Evolutionary conservation across 2,113 vertebrate genomes (phyloP).

Genomic region (Platanista minor): DNA sequence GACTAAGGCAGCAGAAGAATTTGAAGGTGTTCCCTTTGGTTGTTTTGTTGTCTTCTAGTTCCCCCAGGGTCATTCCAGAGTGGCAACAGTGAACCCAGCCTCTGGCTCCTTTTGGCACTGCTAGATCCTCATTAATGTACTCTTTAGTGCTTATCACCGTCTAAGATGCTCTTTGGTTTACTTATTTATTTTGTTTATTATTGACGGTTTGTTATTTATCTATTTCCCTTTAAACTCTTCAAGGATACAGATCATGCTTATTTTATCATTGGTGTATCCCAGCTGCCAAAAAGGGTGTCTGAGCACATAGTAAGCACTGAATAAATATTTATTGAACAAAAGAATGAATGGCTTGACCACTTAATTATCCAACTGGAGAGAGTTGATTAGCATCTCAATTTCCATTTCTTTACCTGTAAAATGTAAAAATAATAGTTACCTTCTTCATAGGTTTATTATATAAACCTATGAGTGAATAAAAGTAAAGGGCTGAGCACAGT

Average conservation of each 20-base stretch:
- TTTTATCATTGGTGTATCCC: background rate
- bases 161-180: background rate
- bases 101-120: background rate
- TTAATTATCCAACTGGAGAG: background rate
- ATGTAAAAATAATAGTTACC: background rate
- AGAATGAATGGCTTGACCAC: background rate
- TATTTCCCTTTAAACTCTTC: background rate
- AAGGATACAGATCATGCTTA: background rate
- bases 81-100: background rate
- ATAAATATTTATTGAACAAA: background rate
- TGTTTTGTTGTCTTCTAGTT: background rate
- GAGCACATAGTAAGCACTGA: background rate
- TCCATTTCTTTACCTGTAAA: background rate
- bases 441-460: background rate
- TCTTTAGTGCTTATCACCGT: background rate
- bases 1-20: background rate
- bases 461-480: background rate
- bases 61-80: background rate
- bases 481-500: background rate
- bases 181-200: background rate
- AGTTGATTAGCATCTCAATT: background rate
- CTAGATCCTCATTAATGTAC: background rate
- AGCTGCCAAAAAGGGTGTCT: background rate
- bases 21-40: background rate
- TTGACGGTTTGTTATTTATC: background rate